Percentiles rank a stretch among this genome's conserved stretches.
Evolutionary conservation across 1,140 invertebrate species (phyloP).

Genomic region (Pseudomyrmex gracilis): DNA sequence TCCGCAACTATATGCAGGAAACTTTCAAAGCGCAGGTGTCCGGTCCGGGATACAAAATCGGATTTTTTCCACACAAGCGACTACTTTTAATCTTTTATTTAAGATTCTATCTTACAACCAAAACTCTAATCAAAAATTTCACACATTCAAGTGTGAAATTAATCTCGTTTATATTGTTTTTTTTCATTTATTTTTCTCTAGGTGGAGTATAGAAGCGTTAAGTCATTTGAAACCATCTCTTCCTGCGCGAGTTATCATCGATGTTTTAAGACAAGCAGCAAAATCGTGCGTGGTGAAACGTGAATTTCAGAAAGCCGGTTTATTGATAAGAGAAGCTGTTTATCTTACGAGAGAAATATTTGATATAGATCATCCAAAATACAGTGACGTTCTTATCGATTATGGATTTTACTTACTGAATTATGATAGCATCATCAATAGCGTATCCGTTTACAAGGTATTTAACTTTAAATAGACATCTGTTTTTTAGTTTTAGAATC

Average conservation of each 20-base stretch:
- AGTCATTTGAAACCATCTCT: conserved; percentile 87
- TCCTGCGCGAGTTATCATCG: conserved; percentile 89
- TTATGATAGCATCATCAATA: conserved; percentile 93
- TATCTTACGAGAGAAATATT: conserved; percentile 90
- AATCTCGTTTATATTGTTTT: conserved; percentile 12
- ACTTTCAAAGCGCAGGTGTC: too few relatives aligned
- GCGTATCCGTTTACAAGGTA: conserved; percentile 93
- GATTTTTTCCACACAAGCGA: too few relatives aligned
- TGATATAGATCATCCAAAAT: conserved; percentile 91
- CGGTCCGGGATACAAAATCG: too few relatives aligned
- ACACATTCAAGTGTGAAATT: too few relatives aligned
- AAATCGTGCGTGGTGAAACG: conserved; percentile 95
- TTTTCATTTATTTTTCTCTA: conserved; percentile 68
- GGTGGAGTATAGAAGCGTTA: conserved; percentile 91
- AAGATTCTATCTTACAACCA: too few relatives aligned
- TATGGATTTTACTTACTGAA: conserved; percentile 96
- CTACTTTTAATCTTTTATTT: too few relatives aligned
- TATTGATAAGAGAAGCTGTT: conserved; percentile 93
- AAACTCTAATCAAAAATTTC: too few relatives aligned
- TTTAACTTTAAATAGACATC: conserved; percentile 29
- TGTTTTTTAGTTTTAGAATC: not conserved
- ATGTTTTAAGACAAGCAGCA: conserved; percentile 93
- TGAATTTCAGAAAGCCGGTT: conserved; percentile 91
- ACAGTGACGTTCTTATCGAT: conserved; percentile 93
- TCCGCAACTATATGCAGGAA: too few relatives aligned